Percentiles rank a stretch among this genome's conserved stretches.
Conservation (phyloP, 2,113 vertebrate species). For the Meleagris gallopavo region DNA sequence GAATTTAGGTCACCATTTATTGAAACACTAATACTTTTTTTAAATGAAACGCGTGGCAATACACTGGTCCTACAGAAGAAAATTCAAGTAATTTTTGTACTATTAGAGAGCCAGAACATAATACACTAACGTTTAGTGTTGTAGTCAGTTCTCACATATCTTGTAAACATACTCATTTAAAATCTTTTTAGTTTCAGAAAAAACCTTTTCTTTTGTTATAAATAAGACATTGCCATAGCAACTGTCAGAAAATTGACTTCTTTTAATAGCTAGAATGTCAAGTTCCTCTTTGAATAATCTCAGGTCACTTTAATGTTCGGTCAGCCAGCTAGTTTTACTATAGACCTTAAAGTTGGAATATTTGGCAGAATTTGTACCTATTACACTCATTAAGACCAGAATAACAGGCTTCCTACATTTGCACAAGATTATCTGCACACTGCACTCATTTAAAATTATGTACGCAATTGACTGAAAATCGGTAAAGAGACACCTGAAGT, state of each 20-base stretch:
- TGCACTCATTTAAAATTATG: background rate
- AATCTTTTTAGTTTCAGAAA: background rate
- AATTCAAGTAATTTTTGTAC: background rate
- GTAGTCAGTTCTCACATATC: background rate
- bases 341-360: background rate
- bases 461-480: background rate
- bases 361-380: background rate
- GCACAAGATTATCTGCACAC: background rate
- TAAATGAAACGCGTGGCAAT: background rate
- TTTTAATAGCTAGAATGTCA: background rate
- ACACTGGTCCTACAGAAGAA: background rate
- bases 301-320: background rate
- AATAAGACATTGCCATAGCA: background rate
- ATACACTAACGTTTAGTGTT: background rate
- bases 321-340: background rate
- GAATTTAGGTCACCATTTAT: background rate
- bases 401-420: background rate
- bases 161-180: background rate
- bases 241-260: background rate
- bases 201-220: background rate
- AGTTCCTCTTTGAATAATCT: background rate
- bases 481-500: background rate
- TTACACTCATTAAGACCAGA: background rate
- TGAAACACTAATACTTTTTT: background rate
- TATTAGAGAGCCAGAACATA: background rate